phyloP scores from a whole-genome alignment of 2,888 invertebrate species.

The Ptychoptera contaminata region DNA sequence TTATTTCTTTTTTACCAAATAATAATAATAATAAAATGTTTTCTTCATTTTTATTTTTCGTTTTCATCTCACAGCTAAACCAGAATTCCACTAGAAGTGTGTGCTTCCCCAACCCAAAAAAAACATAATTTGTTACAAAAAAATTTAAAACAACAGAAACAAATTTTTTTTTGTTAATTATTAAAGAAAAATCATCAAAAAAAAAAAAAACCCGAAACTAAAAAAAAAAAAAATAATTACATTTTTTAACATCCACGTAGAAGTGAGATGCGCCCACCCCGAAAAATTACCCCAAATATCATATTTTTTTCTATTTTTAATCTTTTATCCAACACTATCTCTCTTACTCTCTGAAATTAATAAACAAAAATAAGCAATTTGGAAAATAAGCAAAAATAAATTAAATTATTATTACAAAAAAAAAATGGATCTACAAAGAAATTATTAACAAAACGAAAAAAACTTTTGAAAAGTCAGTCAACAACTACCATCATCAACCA shows the following conservation, averaged over 20 bases:
- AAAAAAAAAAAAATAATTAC: constrained; percentile 2
- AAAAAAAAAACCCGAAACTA: not conserved
- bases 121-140: not conserved
- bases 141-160: not conserved
- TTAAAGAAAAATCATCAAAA: not conserved
- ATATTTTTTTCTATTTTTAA: no score
- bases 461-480: no score
- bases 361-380: no score
- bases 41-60: constrained; percentile 1
- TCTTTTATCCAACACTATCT: no score
- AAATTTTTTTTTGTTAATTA: no score
- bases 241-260: not conserved
- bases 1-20: not conserved
- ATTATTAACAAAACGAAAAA: no score
- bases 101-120: constrained; percentile 1
- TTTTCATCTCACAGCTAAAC: constrained; percentile 11
- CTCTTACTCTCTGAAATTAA: no score
- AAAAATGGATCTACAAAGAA: no score
- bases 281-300: no score
- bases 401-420: no score
- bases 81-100: constrained; percentile 14
- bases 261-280: constrained; percentile 1
- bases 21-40: not conserved
- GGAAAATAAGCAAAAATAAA: no score
- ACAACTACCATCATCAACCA: no score